A percentile compares a stretch with the other conserved stretches of the same genome.
Conservation (phyloP, 2,797 vertebrate genomes). For the Malurus splendens region DNA sequence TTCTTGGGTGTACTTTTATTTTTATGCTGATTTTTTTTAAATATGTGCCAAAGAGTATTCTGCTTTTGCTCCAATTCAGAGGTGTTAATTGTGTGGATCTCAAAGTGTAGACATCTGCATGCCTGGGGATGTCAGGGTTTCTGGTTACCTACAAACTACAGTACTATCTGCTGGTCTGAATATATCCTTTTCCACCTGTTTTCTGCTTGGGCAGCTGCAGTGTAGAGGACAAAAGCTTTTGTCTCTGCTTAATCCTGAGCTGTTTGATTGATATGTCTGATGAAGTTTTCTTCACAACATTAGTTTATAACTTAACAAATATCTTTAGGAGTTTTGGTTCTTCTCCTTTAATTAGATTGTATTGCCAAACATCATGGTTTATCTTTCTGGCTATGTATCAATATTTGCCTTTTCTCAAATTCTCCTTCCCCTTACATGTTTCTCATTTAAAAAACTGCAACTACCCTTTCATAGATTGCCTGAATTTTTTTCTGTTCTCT, state of each 20-base stretch:
- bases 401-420: not conserved
- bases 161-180: not conserved
- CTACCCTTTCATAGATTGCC: not conserved
- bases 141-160: not conserved
- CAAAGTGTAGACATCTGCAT: not conserved
- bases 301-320: not conserved
- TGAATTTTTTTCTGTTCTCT: not conserved
- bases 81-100: not conserved
- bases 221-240: not conserved
- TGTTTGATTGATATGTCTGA: not conserved
- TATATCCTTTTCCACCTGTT: not conserved
- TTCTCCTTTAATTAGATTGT: not conserved
- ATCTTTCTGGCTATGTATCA: not conserved
- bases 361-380: not conserved
- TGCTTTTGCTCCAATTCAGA: not conserved
- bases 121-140: not conserved
- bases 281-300: not conserved
- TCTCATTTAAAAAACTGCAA: not conserved
- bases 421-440: not conserved
- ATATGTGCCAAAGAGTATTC: not conserved
- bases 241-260: not conserved
- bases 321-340: not conserved
- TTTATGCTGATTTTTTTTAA: not conserved
- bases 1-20: not conserved
- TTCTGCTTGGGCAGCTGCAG: not conserved